These are phyloP conservation scores for Esox lucius DNA, from an alignment of 2,797 vertebrate species.

Conservation along the genomic window DNA sequence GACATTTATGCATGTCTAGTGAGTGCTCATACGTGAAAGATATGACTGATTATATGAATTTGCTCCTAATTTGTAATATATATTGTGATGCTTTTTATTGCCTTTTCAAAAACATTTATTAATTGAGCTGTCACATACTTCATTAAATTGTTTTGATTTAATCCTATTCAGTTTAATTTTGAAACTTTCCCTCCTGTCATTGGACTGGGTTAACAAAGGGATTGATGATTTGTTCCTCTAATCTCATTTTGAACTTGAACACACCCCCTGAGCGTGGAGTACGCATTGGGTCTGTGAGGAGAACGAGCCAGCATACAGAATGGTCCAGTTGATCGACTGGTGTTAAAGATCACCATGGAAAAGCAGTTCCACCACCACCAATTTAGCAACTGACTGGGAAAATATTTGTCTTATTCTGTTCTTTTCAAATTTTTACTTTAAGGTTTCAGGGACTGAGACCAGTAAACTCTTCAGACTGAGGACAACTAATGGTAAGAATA, in stretches of 20 bases:
- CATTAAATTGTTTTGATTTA: neutral
- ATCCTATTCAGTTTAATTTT: neutral
- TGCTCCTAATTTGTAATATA: neutral
- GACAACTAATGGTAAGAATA: slow-evolving; percentile 2
- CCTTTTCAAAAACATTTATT: neutral
- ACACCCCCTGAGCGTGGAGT: neutral
- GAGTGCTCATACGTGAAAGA: neutral
- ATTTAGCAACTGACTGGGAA: neutral
- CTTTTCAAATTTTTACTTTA: neutral
- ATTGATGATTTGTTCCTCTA: neutral
- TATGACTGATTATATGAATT: neutral
- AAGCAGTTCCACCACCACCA: neutral
- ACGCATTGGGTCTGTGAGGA: neutral
- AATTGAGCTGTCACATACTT: neutral
- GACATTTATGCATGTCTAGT: neutral
- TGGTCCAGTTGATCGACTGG: neutral
- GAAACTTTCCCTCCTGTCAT: neutral
- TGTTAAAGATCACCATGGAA: neutral
- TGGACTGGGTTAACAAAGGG: neutral
- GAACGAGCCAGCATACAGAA: neutral
- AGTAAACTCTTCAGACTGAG: slow-evolving; percentile 4
- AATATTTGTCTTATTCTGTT: neutral
- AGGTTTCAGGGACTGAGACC: slow-evolving; percentile 3
- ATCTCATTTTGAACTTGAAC: neutral
- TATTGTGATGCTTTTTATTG: neutral